phyloP scores from a whole-genome alignment of 2,888 invertebrate genomes.

The Aleiodes leptofemur region DNA sequence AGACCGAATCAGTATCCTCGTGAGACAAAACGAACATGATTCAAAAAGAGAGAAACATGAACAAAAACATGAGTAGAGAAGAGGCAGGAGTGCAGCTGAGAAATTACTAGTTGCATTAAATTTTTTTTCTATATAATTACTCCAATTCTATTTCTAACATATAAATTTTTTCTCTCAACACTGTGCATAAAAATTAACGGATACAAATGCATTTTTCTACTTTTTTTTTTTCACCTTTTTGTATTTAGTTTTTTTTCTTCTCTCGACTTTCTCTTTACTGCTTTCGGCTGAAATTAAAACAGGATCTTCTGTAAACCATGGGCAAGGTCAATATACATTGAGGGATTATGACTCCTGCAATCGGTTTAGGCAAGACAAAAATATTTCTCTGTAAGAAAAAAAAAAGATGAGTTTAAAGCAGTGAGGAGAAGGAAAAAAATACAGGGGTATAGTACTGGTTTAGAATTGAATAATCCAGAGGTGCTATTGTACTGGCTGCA shows the following conservation, averaged over 20 bases:
- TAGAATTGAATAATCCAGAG: constrained; percentile 56
- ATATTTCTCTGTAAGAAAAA: background rate
- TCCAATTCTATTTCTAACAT: constrained; percentile 16
- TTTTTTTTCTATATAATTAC: constrained; percentile 43
- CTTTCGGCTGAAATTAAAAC: background rate
- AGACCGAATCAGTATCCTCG: constrained; percentile 57
- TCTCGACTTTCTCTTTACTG: too few species aligned
- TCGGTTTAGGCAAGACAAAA: background rate
- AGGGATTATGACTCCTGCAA: background rate
- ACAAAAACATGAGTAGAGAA: constrained; percentile 65
- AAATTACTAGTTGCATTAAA: constrained; percentile 56
- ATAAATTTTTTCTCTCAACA: background rate
- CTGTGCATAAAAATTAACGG: background rate
- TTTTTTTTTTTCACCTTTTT: background rate
- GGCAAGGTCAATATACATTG: background rate
- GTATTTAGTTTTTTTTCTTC: background rate
- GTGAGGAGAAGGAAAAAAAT: constrained; percentile 16
- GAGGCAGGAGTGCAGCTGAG: constrained; percentile 71
- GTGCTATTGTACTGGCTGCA: constrained; percentile 61
- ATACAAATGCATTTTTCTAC: background rate
- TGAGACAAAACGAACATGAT: constrained; percentile 50
- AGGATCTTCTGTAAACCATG: background rate
- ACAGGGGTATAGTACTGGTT: background rate
- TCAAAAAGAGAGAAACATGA: constrained; percentile 43
- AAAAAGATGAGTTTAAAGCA: background rate